Evolutionary conservation across 2,797 vertebrate species (phyloP), one percentile per base, ranked within the genome.

Genomic region (Pagetopsis macropterus): DNA sequence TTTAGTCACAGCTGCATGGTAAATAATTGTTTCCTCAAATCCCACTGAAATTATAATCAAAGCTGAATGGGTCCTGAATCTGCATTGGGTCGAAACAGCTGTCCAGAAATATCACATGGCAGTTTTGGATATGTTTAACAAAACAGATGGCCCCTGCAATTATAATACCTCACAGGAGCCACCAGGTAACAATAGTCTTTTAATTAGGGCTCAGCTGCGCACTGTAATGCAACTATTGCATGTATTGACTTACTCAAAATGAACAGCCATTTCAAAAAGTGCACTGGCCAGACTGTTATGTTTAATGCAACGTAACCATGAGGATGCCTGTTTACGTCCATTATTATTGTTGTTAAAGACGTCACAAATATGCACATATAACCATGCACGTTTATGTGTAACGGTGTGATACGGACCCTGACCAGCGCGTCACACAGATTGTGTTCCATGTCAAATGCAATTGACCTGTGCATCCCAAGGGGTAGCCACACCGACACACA

Each of bases 401-500:
- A 31, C 21, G 58, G 55, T 63, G 21, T 23, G 54, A 55, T 52
- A 6, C 52, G 41, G 51, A 75, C 55, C 45, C 65, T 61, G 71
- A 74, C 50, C 68, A 62, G 69, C 1, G 7, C 66, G 75, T 85
- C 83, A 61, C 69, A 78, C 14, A 1, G 33, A 80, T 82, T 57
- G 72, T 85, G 75, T 77, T 85, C 19, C 57, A 58, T 74, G 61
- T 87, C 70, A 87, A 77, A 75, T 70, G 65, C 59, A 76, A 86
- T 85, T 87, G 83, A 86, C 86, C 67, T 60, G 8, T 6, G 2
- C 50, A 66, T 75, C 71, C 37, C 76, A 60, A 7, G 41, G 16
- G 65, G 40, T 75, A 75, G 21, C 72, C 46, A 65, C 65, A 69
- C 51, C n/a, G n/a, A 63, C 60, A 33, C 44, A 41, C 46, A 73